Evolutionary conservation across 2,888 invertebrate species (phyloP).

Genomic region (Conomelus anceps): DNA sequence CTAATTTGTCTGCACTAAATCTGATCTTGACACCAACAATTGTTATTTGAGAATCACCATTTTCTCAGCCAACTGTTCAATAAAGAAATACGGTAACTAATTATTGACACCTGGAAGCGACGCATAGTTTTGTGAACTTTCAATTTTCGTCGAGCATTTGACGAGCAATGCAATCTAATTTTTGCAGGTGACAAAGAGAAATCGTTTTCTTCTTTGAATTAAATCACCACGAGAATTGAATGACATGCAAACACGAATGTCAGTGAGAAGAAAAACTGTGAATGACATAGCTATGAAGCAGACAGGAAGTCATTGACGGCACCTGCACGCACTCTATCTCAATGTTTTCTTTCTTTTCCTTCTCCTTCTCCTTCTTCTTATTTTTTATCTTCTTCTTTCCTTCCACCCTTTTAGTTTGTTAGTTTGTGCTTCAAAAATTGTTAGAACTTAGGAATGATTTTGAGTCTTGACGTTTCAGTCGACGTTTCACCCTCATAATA

Average conservation of each 20-base stretch:
- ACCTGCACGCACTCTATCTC: background rate
- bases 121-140: background rate
- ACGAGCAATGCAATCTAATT: background rate
- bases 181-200: background rate
- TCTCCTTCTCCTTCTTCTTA: background rate
- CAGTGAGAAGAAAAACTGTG: background rate
- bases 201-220: background rate
- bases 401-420: too few relatives aligned
- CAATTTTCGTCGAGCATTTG: background rate
- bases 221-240: background rate
- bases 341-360: background rate
- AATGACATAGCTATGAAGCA: background rate
- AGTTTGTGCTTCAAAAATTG: background rate
- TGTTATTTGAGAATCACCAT: background rate
- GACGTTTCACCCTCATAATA: background rate
- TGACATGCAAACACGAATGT: background rate
- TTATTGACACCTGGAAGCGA: background rate
- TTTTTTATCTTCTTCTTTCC: too few relatives aligned
- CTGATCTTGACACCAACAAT: background rate
- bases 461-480: background rate
- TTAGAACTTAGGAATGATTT: background rate
- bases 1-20: background rate
- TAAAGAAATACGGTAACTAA: background rate
- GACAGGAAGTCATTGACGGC: background rate
- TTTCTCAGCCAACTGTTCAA: background rate